A percentile compares a stretch with the other conserved stretches of the same genome.
These are phyloP conservation scores for Pseudomyrmex pallidus DNA, from an alignment of 1,140 invertebrate species.

Conservation along the genomic window DNA sequence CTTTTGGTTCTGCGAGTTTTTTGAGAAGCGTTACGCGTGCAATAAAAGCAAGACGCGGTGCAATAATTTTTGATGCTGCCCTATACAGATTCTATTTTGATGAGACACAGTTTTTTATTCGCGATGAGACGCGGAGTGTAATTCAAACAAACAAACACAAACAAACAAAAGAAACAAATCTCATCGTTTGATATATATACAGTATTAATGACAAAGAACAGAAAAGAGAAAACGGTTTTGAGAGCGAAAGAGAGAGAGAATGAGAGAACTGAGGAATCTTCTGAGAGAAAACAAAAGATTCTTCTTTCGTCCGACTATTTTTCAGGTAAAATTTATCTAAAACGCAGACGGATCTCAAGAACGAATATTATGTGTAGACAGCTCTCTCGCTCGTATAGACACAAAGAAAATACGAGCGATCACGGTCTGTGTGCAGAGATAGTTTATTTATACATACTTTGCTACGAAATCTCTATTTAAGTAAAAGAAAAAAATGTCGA, in stretches of 20 bases:
- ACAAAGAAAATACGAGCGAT: conserved; percentile 51
- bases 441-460: conserved; percentile 81
- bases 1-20: conserved; percentile 27
- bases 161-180: conserved; percentile 23
- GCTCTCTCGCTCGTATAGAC: conserved; percentile 27
- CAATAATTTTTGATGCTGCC: conserved; percentile 74
- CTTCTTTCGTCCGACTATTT: conserved; percentile 69
- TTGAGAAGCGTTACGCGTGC: background rate
- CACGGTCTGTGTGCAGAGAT: conserved; percentile 74
- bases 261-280: conserved; percentile 55
- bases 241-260: background rate
- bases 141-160: background rate
- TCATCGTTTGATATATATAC: conserved; percentile 68
- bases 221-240: conserved; percentile 63
- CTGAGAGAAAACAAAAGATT: conserved; percentile 50
- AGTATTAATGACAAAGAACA: conserved; percentile 72
- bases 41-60: conserved; percentile 48
- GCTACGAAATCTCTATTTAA: conserved; percentile 80
- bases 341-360: conserved; percentile 68
- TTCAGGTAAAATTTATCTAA: conserved; percentile 71
- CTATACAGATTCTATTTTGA: conserved; percentile 73
- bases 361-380: conserved; percentile 40
- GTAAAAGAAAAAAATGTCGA: conserved; percentile 76
- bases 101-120: conserved; percentile 69
- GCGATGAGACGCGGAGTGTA: conserved; percentile 57